Conservation (phyloP, 1,140 invertebrate genomes). For the Aphaenogaster ashmeadi region DNA sequence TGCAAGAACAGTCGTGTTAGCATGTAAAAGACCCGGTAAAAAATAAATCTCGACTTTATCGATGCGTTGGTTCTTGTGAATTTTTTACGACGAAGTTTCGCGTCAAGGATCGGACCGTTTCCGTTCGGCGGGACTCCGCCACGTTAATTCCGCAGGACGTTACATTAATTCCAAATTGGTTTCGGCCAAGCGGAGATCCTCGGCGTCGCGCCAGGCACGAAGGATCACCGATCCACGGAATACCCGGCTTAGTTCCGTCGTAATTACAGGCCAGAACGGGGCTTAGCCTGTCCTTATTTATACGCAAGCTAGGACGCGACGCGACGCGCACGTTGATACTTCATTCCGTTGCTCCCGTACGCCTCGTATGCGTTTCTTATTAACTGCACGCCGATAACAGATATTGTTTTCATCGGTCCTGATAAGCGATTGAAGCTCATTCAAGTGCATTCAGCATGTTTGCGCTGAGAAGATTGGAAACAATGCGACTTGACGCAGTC, state of each 20-base stretch:
- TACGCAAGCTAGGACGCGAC: conserved; percentile 79
- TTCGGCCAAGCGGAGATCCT: conserved; percentile 79
- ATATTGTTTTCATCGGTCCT: conserved; percentile 55
- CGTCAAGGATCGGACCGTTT: conserved; percentile 58
- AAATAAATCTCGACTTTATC: neutral
- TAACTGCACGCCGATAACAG: conserved; percentile 65
- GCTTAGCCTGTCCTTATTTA: conserved; percentile 86
- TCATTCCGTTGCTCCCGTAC: conserved; percentile 35
- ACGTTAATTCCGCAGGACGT: conserved; percentile 83
- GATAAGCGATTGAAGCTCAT: neutral
- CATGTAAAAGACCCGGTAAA: neutral
- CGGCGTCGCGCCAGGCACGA: conserved; percentile 76
- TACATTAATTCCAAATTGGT: conserved; percentile 87
- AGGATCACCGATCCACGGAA: conserved; percentile 86
- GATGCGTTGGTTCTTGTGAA: neutral
- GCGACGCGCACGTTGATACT: conserved; percentile 63
- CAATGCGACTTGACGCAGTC: neutral
- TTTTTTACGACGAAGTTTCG: conserved; percentile 23
- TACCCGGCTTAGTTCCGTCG: conserved; percentile 86
- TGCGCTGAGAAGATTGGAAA: neutral
- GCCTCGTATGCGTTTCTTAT: conserved; percentile 59
- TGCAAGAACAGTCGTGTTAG: neutral
- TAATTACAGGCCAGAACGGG: conserved; percentile 85
- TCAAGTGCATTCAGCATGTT: conserved; percentile 2
- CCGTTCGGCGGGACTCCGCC: conserved; percentile 66